Evolutionary conservation across 2,888 invertebrate species (phyloP).

Genomic region (Yponomeuta cagnagella): DNA sequence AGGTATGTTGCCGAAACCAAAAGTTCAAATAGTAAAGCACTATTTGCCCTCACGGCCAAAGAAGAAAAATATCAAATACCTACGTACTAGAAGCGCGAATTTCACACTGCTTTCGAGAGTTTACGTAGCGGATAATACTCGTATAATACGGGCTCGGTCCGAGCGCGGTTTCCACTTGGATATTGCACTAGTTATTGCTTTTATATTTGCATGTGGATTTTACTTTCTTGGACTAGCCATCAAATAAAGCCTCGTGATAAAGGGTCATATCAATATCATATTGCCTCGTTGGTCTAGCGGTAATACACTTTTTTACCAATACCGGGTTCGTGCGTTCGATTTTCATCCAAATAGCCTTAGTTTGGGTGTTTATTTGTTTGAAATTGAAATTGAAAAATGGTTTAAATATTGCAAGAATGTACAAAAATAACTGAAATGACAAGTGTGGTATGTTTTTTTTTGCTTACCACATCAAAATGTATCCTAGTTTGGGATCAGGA

Average conservation of each 20-base stretch:
- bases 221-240: neutral
- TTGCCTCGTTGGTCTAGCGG: too few species aligned
- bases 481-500: too few species aligned
- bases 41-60: neutral
- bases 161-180: neutral
- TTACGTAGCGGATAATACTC: neutral
- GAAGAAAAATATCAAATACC: neutral
- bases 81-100: neutral
- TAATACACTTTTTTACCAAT: too few species aligned
- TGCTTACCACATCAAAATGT: too few species aligned
- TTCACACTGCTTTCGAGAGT: neutral
- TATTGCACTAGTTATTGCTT: constrained; percentile 1
- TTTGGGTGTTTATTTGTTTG: too few species aligned
- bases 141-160: constrained; percentile 1
- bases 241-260: neutral
- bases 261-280: too few species aligned
- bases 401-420: too few species aligned
- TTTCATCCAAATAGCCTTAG: too few species aligned
- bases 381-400: too few species aligned
- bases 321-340: too few species aligned
- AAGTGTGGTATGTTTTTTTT: too few species aligned
- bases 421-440: too few species aligned
- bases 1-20: neutral
- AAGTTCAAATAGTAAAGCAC: neutral
- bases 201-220: neutral